Base-by-base conservation (phyloP, 2,113 vertebrate genomes). In the Perca flavescens region DNA sequence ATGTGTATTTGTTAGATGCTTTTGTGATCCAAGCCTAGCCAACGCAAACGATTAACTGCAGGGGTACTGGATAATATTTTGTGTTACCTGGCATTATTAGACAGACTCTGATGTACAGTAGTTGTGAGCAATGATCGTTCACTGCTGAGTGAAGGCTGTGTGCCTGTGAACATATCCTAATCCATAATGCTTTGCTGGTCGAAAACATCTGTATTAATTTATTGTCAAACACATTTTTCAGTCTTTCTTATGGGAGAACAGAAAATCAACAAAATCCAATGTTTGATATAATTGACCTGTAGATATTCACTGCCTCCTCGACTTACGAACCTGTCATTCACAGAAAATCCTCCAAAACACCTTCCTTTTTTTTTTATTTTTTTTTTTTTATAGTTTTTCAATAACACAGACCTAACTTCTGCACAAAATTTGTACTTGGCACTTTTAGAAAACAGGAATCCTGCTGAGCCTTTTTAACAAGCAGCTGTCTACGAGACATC, bases 401-500 rank as follows among this genome's bases (percentile, higher is more conserved):
- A 31, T 7, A n/a, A 43, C 22, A 13, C 40, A 36, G 72, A 40
- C 34, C 22, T 67, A 25, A 15, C 22, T 46, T 74, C 68, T 72
- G 62, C 56, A 66, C 67, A 65, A 31, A 81, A 54, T 58, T 76
- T 75, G 47, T 15, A 84, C 67, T 53, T 63, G 72, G 66, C 69
- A 68, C 53, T 70, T 57, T 84, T 17, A 6, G 17, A 43, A 73
- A 81, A 74, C 53, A 15, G 28, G 52, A 76, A 64, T 74, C 43
- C 28, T 16, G 34, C 16, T 57, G 57, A 77, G 49, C 28, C 22
- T 56, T 74, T 83, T 86, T 60, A 77, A 86, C 73, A 60, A 80
- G 66, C 85, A 81, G 68, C 83, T 84, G 78, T 90, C 56, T 46
- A 1, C 15, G 66, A 84, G 74, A 77, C 62, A 58, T 75, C 34